Evolutionary conservation across 2,797 vertebrate species (phyloP), one percentile per base, ranked within the genome.

Genomic region (Galagoides demidoff): DNA sequence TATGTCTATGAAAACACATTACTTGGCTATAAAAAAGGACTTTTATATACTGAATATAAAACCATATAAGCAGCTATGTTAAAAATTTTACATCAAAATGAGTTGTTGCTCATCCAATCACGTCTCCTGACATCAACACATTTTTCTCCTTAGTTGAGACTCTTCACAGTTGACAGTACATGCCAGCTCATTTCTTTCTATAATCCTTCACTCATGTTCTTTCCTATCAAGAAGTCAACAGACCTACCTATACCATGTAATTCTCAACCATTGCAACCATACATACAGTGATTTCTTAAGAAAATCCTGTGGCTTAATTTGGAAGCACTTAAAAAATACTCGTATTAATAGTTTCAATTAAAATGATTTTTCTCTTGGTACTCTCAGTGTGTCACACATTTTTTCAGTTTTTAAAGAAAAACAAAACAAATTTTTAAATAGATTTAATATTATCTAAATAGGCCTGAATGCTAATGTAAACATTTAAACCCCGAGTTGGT

Each of bases 361-460:
- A 95, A 95, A 77, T 89, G 71, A 96, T 94, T 97, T 97, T 97
- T 96, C 83, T 92, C 70, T 95, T 94, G 88, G 77, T 63, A 14
- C 93, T 97, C 73, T 90, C 74, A 94, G 84, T 81, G 17, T 93
- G 84, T 91, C 84, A 94, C 86, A 95, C 71, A 95, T 92, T 96
- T 96, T 96, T 96, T 91, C 76, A 93, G 55, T 93, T 96, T 97
- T 96, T 96, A 94, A 95, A 95, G 92, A 94, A 96, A 97, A 97
- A 87, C 95, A 95, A 96, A 97, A 86, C 91, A 96, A 85, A 83
- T 87, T 97, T 97, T 96, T 86, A 97, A 96, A 95, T 94, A 95
- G 94, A 93, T 88, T 96, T 96, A 97, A 94, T 97, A 97, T 96
- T 97, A 97, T 89, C 78, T 96, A 97, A 97, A 87, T 95, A 73